Evolutionary conservation across 2,888 invertebrate genomes (phyloP), one percentile per base, ranked within the genome.

Genomic region (Uloborus plumipes): DNA sequence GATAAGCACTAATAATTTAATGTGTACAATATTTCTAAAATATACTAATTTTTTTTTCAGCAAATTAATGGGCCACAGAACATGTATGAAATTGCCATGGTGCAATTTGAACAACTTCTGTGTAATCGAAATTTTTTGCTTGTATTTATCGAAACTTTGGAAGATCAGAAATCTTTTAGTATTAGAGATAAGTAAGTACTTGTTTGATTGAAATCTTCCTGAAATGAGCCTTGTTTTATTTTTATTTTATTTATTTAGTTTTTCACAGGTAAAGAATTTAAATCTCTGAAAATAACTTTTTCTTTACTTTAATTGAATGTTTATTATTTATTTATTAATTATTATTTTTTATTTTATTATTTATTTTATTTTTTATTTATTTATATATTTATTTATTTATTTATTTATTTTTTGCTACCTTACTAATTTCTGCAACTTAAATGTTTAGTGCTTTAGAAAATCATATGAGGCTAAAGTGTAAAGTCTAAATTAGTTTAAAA

Each of bases 21-120:
- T 39, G 9, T 39, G 1, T 39, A 9, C 39, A 39, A 9, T 39
- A 9, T 39, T 39, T 39, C 11, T 39, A 39, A 39, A 39, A 7
- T 49, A 18, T n/a, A 59, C 4, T 7, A 4, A 18, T 55, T 71
- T 50, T 15, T 86, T 14, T 71, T 66, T 13, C 89, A 92, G 61
- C 93, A 94, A 85, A 93, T 93, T 87, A 94, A 93, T 88, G 93
- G 93, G 62, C 94, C 95, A 0, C 92, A 94, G 85, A 95, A 95
- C 39, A 95, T 96, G 89, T 96, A 96, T 87, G 96, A 87, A 76
- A 66, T 88, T 77, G 90, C 90, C 7, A 87, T 91, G 84, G 89
- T 89, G 58, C 89, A 90, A 86, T 91, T 91, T 86, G 90, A 90
- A 81, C 89, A 89, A 84, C 87, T 91, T 64, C 86, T 91, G 71